Evolutionary conservation across 1,140 invertebrate species (phyloP).

Genomic region (Drosophila funebris): DNA sequence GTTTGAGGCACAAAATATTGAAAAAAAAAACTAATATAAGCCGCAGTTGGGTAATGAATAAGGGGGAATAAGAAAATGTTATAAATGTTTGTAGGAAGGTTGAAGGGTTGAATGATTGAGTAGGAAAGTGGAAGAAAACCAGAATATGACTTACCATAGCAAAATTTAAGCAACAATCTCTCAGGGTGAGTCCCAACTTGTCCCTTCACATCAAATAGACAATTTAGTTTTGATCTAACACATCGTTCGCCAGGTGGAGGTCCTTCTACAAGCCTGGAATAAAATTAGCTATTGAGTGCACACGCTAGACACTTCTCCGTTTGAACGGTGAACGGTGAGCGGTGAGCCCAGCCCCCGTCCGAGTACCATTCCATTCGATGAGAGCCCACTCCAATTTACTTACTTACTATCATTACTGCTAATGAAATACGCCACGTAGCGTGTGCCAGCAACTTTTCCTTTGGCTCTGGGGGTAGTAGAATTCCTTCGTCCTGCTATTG

Average conservation of each 20-base stretch:
- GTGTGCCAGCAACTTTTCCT: constrained; percentile 62
- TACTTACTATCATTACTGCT: constrained; percentile 60
- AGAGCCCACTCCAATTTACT: constrained; percentile 31
- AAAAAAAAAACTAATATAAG: constrained; percentile 18
- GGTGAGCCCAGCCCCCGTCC: not conserved
- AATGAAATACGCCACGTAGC: constrained; percentile 77
- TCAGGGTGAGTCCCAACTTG: constrained; percentile 40
- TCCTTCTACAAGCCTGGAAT: constrained; percentile 39
- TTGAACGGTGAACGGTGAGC: not conserved
- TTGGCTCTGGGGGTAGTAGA: constrained; percentile 29
- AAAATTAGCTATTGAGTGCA: constrained; percentile 44
- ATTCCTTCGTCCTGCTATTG: constrained; percentile 58
- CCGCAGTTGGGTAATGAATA: constrained; percentile 51
- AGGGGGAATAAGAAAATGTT: constrained; percentile 16
- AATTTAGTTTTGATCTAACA: constrained; percentile 44
- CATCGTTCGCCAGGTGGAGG: constrained; percentile 1
- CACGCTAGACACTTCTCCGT: not conserved
- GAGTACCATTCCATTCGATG: not conserved
- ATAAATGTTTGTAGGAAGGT: not conserved
- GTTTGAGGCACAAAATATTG: constrained; percentile 59
- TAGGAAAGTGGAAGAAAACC: not conserved
- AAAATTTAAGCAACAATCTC: constrained; percentile 14
- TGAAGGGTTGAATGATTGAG: not conserved
- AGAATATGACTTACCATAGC: not conserved
- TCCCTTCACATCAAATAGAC: constrained; percentile 54